These are phyloP conservation scores for Petrocephalus zakoni DNA, from an alignment of 2,113 vertebrate species.

Conservation along the genomic window DNA sequence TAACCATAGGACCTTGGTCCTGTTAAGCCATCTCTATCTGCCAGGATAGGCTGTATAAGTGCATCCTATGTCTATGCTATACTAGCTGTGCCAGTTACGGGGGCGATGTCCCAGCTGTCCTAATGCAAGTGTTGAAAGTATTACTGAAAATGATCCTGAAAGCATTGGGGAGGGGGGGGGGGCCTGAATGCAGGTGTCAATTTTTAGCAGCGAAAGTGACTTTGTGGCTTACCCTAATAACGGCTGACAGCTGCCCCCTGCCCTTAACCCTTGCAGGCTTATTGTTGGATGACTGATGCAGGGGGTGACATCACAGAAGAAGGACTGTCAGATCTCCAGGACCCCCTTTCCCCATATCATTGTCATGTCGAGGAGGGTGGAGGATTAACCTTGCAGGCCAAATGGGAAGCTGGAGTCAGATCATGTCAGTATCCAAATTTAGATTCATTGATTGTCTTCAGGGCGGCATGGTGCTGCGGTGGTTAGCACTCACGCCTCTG, in stretches of 20 bases:
- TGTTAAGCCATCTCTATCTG: not conserved
- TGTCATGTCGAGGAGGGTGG: slow-evolving; percentile 75
- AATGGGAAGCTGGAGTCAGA: not conserved
- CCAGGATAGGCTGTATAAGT: slow-evolving; percentile 89
- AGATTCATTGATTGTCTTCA: not conserved
- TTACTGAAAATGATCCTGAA: not conserved
- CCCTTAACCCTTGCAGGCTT: slow-evolving; percentile 63
- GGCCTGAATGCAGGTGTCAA: not conserved
- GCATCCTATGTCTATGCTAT: slow-evolving; percentile 92
- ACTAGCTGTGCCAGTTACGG: slow-evolving; percentile 96
- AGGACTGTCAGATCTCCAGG: slow-evolving; percentile 83
- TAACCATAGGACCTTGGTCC: not conserved
- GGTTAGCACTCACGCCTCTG: too few relatives aligned
- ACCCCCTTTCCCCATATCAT: slow-evolving; percentile 90
- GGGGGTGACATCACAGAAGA: slow-evolving; percentile 87
- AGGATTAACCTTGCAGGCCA: not conserved
- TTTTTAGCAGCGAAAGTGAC: not conserved
- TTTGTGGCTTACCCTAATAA: not conserved
- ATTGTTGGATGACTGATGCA: slow-evolving; percentile 95
- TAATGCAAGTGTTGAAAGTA: slow-evolving; percentile 77
- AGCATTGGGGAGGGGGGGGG: not conserved
- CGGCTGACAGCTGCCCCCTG: not conserved
- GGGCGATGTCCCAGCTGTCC: slow-evolving; percentile 91
- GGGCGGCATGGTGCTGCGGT: too few relatives aligned
- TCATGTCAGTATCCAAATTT: not conserved